These are phyloP conservation scores for Acridotheres tristis DNA, from an alignment of 2,797 vertebrate genomes.

Conservation along the genomic window DNA sequence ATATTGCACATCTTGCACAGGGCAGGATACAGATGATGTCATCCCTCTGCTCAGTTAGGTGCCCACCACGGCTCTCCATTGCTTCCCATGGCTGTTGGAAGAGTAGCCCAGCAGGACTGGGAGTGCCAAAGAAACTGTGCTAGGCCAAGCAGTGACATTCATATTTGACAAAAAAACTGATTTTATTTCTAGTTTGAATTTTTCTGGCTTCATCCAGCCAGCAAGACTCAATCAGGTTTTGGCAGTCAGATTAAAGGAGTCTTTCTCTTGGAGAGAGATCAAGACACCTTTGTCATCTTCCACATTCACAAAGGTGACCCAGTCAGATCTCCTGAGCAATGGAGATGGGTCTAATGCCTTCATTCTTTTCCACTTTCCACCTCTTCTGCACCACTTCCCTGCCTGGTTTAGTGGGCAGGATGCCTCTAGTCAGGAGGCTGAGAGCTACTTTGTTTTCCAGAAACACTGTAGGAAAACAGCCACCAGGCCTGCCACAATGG, in stretches of 20 bases:
- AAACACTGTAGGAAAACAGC: constrained; percentile 30
- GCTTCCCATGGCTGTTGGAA: not conserved
- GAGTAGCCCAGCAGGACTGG: not conserved
- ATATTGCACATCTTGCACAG: not conserved
- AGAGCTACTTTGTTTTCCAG: constrained; percentile 49
- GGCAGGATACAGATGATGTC: not conserved
- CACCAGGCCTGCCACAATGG: constrained; percentile 44
- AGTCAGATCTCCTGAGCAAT: not conserved
- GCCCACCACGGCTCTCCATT: not conserved
- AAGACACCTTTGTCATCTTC: not conserved
- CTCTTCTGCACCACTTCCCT: not conserved
- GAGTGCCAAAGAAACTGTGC: not conserved
- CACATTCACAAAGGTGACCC: not conserved
- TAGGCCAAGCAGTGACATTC: not conserved
- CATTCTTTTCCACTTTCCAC: not conserved
- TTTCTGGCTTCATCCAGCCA: not conserved
- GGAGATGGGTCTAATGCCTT: not conserved
- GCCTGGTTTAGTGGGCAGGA: not conserved
- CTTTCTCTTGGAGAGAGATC: not conserved
- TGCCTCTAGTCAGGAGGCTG: not conserved
- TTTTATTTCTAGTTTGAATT: constrained; percentile 34
- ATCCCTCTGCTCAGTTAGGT: not conserved
- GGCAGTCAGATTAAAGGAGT: not conserved
- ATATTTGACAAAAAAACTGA: not conserved
- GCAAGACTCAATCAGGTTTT: not conserved